These are phyloP conservation scores for Limanda limanda DNA, from an alignment of 2,113 vertebrate genomes.

Conservation along the genomic window DNA sequence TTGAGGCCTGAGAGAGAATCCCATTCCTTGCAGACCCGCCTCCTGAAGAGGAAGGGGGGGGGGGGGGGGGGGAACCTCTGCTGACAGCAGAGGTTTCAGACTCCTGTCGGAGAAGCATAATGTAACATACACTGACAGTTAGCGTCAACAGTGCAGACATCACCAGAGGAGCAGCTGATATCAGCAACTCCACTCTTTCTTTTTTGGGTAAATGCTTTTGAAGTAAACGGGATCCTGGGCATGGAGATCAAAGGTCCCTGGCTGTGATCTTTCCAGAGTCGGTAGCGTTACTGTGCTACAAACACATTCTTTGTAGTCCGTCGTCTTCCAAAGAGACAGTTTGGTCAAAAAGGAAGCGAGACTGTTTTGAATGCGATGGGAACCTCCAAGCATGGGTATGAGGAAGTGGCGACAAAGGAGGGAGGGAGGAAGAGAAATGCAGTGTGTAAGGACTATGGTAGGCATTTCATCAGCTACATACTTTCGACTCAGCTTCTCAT, in stretches of 20 bases:
- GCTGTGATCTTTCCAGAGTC: constrained; percentile 31
- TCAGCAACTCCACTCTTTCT: constrained; percentile 34
- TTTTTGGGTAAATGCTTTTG: constrained; percentile 34
- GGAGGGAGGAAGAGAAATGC: constrained; percentile 67
- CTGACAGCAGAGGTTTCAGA: constrained; percentile 40
- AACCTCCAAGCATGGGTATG: constrained; percentile 36
- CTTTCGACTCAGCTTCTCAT: constrained; percentile 54
- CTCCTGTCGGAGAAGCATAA: constrained; percentile 3
- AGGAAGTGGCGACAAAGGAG: constrained; percentile 60
- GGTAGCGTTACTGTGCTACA: constrained; percentile 41
- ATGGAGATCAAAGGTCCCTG: constrained; percentile 22
- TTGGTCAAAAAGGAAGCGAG: constrained; percentile 11
- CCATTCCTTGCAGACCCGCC: constrained; percentile 21
- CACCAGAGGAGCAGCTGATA: constrained; percentile 37
- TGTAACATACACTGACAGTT: constrained; percentile 1
- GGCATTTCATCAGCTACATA: constrained; percentile 68
- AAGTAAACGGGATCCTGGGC: constrained; percentile 47
- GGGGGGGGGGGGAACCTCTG: constrained; percentile 10
- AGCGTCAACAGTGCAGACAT: constrained; percentile 35
- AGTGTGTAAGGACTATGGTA: constrained; percentile 72
- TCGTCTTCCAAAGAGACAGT: constrained; percentile 30
- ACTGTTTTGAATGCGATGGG: constrained; percentile 35
- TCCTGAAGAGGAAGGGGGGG: not conserved
- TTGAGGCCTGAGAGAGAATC: constrained; percentile 45
- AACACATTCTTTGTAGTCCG: constrained; percentile 27